Percentiles rank a stretch among this genome's conserved stretches.
phyloP scores from a whole-genome alignment of 1,140 invertebrate species.

The Drosophila orena region DNA sequence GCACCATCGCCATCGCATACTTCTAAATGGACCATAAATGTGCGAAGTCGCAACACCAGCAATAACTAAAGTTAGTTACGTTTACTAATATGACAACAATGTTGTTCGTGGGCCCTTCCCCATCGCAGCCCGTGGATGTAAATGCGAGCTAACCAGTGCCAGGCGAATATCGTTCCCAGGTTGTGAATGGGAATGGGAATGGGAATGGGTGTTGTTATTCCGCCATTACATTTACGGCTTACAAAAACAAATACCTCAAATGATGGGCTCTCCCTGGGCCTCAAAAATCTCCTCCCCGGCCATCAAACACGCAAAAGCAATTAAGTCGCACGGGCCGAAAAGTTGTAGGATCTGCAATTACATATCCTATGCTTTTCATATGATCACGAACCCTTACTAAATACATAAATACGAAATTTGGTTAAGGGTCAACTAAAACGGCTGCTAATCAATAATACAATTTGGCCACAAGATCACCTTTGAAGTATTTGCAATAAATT shows the following conservation, averaged over 20 bases:
- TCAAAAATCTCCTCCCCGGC: not conserved
- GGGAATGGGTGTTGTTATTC: constrained; percentile 42
- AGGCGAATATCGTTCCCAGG: constrained; percentile 12
- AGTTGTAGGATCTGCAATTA: constrained; percentile 28
- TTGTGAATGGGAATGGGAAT: constrained; percentile 11
- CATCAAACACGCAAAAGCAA: constrained; percentile 46
- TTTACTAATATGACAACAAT: constrained; percentile 80
- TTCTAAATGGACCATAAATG: constrained; percentile 82
- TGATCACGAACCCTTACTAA: not conserved
- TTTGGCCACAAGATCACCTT: too few species aligned
- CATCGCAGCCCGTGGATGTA: constrained; percentile 1
- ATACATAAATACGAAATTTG: not conserved
- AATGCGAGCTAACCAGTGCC: constrained; percentile 30
- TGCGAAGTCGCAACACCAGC: constrained; percentile 77
- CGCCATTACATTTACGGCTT: constrained; percentile 35
- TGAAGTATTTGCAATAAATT: too few species aligned
- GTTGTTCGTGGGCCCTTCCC: constrained; percentile 34
- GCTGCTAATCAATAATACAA: not conserved
- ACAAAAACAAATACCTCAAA: constrained; percentile 43
- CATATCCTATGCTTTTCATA: not conserved
- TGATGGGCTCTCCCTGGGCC: not conserved
- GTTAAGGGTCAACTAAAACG: not conserved
- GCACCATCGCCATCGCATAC: constrained; percentile 77
- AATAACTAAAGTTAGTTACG: constrained; percentile 82
- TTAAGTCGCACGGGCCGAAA: constrained; percentile 25